Evolutionary conservation across 1,140 invertebrate genomes (phyloP).

Genomic region (Macrobrachium nipponense): DNA sequence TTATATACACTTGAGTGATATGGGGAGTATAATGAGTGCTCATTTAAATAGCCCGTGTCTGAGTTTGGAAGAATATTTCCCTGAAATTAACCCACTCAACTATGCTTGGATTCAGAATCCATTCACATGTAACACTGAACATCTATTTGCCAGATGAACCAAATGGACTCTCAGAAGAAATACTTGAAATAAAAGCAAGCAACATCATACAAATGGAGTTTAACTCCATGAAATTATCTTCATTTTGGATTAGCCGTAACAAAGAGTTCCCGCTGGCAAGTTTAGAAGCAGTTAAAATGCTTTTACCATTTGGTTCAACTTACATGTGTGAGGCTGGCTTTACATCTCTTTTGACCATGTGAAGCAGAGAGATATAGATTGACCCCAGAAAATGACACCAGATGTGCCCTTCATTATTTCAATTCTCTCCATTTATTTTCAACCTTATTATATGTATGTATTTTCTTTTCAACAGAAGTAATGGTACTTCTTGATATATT

Average conservation of each 20-base stretch:
- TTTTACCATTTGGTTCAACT: constrained; percentile 26
- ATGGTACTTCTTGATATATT: no score
- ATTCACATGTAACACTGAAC: constrained; percentile 37
- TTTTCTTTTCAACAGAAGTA: no score
- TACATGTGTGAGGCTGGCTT: constrained; percentile 30
- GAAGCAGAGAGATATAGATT: constrained; percentile 30
- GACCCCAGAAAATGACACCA: constrained; percentile 32
- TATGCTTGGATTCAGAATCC: constrained; percentile 38
- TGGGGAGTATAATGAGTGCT: constrained; percentile 31
- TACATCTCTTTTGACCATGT: constrained; percentile 18
- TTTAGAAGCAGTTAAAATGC: constrained; percentile 11
- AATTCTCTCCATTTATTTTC: no score
- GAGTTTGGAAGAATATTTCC: constrained; percentile 36
- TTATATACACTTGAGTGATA: constrained; percentile 28
- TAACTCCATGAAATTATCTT: constrained; percentile 15
- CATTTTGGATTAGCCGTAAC: constrained; percentile 4
- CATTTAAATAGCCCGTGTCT: constrained; percentile 33
- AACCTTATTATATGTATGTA: no score
- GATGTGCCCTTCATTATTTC: constrained; percentile 18
- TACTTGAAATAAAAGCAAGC: no score
- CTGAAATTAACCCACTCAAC: constrained; percentile 15
- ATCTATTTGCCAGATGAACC: constrained; percentile 34
- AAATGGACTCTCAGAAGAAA: no score
- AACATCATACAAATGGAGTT: constrained; percentile 23
- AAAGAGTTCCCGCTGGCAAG: constrained; percentile 25